Evolutionary conservation across 64 coral and sea anemone species (phyloP).

Genomic region (Pachyseris speciosa): DNA sequence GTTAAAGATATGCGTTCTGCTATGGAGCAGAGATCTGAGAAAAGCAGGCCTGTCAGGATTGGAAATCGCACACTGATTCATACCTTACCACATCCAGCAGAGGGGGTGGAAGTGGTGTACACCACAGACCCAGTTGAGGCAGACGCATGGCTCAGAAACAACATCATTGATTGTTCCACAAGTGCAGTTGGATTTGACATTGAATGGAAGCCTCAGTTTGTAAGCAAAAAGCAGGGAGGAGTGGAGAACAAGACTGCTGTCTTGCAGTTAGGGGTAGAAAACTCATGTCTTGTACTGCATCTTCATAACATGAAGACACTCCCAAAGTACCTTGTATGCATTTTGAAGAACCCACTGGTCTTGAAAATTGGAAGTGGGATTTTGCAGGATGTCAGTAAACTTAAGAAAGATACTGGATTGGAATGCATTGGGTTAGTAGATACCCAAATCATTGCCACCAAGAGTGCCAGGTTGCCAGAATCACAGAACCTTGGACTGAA

Average conservation of each 20-base stretch:
- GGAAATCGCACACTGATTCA: background rate
- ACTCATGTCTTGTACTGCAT: slow-evolving; percentile 74
- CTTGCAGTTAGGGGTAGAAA: slow-evolving; percentile 80
- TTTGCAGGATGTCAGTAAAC: slow-evolving; percentile 74
- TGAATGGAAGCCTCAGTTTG: slow-evolving; percentile 98
- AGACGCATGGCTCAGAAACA: slow-evolving; percentile 87
- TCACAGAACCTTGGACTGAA: slow-evolving; percentile 65
- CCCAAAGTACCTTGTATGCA: slow-evolving; percentile 52
- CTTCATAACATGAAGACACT: slow-evolving; percentile 60
- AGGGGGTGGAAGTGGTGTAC: slow-evolving; percentile 88
- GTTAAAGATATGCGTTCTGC: background rate
- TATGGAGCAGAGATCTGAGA: background rate
- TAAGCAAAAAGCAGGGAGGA: slow-evolving; percentile 86
- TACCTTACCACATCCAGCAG: slow-evolving; percentile 72
- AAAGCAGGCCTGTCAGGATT: background rate
- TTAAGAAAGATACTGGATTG: slow-evolving; percentile 67
- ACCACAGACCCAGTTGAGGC: slow-evolving; percentile 77
- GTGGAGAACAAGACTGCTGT: slow-evolving; percentile 90
- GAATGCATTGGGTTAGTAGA: slow-evolving; percentile 77
- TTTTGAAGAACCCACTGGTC: slow-evolving; percentile 67
- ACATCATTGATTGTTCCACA: slow-evolving; percentile 61
- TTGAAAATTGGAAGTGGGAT: slow-evolving; percentile 97
- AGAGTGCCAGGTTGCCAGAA: background rate
- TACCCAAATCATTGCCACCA: slow-evolving; percentile 75
- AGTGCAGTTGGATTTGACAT: slow-evolving; percentile 92